These are phyloP conservation scores for Anagrus nilaparvatae DNA, from an alignment of 1,140 invertebrate species.

Conservation along the genomic window DNA sequence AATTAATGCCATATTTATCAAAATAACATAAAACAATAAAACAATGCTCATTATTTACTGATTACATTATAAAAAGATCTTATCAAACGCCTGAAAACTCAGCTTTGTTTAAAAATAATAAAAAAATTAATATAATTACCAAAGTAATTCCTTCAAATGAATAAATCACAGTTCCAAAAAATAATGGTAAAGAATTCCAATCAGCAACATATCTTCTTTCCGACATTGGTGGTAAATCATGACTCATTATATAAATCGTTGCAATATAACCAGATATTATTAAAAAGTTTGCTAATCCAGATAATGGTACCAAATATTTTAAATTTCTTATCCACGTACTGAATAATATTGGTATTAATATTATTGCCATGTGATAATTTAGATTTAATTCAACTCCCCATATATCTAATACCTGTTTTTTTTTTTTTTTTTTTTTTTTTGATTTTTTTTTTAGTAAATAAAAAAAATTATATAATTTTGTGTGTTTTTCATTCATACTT, in stretches of 20 bases:
- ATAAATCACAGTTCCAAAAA: conserved; percentile 68
- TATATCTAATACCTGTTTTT: conserved; percentile 53
- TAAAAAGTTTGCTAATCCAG: conserved; percentile 60
- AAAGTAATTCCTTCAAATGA: conserved; percentile 72
- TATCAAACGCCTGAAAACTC: too few species aligned
- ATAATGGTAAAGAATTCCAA: conserved; percentile 54
- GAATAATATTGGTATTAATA: conserved; percentile 60
- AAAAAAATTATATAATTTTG: too few species aligned
- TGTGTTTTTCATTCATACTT: too few species aligned
- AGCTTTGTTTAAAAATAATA: not conserved
- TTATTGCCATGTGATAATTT: conserved; percentile 59
- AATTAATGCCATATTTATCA: too few species aligned
- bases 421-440: too few species aligned
- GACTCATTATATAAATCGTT: conserved; percentile 59
- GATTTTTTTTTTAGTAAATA: too few species aligned
- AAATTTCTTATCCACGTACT: conserved; percentile 66
- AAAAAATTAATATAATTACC: conserved; percentile 41
- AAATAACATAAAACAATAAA: not conserved
- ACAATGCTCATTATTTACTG: too few species aligned
- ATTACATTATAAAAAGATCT: too few species aligned
- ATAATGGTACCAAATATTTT: conserved; percentile 63
- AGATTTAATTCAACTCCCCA: conserved; percentile 49
- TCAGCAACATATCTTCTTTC: conserved; percentile 45
- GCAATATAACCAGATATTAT: conserved; percentile 55
- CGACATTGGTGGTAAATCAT: conserved; percentile 52